Percentiles rank a stretch among this genome's conserved stretches.
Conservation (phyloP, 2,797 vertebrate species). For the Betta splendens region DNA sequence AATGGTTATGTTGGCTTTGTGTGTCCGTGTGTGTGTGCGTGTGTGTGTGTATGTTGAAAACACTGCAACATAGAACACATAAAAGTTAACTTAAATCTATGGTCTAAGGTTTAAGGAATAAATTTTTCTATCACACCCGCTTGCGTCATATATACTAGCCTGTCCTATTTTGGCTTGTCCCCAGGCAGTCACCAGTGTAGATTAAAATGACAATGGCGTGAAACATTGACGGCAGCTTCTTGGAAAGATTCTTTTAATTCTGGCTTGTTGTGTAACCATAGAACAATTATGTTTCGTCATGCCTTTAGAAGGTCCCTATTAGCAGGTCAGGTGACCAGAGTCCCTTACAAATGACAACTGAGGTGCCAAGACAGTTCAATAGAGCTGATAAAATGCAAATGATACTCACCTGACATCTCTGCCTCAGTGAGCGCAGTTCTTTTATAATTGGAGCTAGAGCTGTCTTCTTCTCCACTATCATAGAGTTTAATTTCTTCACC, state of each 20-base stretch:
- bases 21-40: too few relatives aligned
- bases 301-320: not conserved
- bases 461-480: slow-evolving; percentile 92
- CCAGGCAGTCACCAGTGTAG: too few relatives aligned
- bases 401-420: slow-evolving; percentile 86
- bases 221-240: not conserved
- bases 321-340: not conserved
- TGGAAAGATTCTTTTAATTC: not conserved
- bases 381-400: not conserved
- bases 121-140: too few relatives aligned
- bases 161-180: too few relatives aligned
- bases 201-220: not conserved
- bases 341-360: not conserved
- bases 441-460: slow-evolving; percentile 94
- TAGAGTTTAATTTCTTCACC: slow-evolving; percentile 92
- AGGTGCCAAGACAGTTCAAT: not conserved
- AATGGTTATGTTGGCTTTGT: too few relatives aligned
- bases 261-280: not conserved
- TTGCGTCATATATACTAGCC: too few relatives aligned
- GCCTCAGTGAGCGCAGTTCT: slow-evolving; percentile 91
- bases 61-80: slow-evolving; percentile 31
- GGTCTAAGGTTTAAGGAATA: not conserved
- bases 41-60: too few relatives aligned
- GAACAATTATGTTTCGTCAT: not conserved
- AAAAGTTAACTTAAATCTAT: slow-evolving; percentile 1